Percentiles rank a stretch among this genome's conserved stretches.
phyloP scores from a whole-genome alignment of 2,888 invertebrate genomes.

The Omphaloscelis lunosa region DNA sequence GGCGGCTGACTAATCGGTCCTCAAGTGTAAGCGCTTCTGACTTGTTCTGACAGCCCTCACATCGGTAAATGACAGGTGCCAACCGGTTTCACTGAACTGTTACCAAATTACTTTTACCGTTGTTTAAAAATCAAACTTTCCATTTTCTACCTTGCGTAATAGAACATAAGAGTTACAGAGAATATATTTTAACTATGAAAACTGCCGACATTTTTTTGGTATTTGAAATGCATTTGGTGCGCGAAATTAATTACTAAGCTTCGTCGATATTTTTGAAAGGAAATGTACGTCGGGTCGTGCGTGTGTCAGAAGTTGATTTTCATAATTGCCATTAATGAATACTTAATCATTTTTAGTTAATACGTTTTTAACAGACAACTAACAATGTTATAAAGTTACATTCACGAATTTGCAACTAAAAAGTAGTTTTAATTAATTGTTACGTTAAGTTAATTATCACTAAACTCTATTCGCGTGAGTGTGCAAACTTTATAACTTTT shows the following conservation, averaged over 20 bases:
- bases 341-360: slow-evolving; percentile 22
- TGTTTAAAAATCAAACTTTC: slow-evolving; percentile 44
- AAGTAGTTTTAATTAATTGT: slow-evolving; percentile 26
- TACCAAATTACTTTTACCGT: slow-evolving; percentile 60
- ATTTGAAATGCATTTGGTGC: slow-evolving; percentile 54
- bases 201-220: not conserved
- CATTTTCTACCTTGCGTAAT: slow-evolving; percentile 52
- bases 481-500: not conserved
- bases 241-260: slow-evolving; percentile 69
- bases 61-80: slow-evolving; percentile 69
- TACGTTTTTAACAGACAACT: slow-evolving; percentile 14
- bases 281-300: slow-evolving; percentile 54
- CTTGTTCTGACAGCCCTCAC: slow-evolving; percentile 69
- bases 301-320: slow-evolving; percentile 43
- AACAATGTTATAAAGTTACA: not conserved
- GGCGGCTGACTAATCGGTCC: slow-evolving; percentile 25
- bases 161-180: slow-evolving; percentile 44
- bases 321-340: slow-evolving; percentile 31
- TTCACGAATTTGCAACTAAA: slow-evolving; percentile 50
- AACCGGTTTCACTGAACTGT: slow-evolving; percentile 66
- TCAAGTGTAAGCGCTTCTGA: slow-evolving; percentile 62
- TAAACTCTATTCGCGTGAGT: not conserved
- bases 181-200: not conserved
- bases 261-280: slow-evolving; percentile 67
- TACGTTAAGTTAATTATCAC: slow-evolving; percentile 23